Evolutionary conservation across 2,113 vertebrate genomes (phyloP), one percentile per base, ranked within the genome.

Genomic region (Bujurquina vittata): DNA sequence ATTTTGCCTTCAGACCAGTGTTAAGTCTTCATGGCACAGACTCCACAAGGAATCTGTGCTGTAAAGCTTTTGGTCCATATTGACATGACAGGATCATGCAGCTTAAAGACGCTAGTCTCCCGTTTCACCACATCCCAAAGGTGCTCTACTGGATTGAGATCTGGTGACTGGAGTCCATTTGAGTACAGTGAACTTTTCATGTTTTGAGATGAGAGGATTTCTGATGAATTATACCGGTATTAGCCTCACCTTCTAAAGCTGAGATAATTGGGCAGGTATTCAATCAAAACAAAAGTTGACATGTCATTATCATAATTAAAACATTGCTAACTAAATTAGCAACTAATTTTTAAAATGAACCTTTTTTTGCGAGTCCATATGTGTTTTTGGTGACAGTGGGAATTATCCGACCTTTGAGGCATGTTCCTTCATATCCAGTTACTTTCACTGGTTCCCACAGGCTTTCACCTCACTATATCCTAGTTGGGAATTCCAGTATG

Each of bases 401-500:
- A 85, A 75, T 40, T 14, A 7, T 54, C 22, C 6, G 84, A 80
- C 84, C 77, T 77, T 72, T 87, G 75, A 87, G 80, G 67, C 79
- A 83, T 88, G 56, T n/a, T 37, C 80, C 46, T 20, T 9, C 43
- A 84, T 87, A 88, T 91, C 80, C 79, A 57, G 85, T 89, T 88
- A 75, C 89, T 77, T 59, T 46, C 46, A 29, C 61, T 75, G 81
- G 77, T 88, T 92, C 89, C 85, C 90, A 84, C 89, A 79, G 77
- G 18, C 79, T 65, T 87, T 59, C 56, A n/a, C 79, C 76, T 75
- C 63, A 10, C 72, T 56, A 17, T 49, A 62, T 91, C 74, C 82
- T 81, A 58, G 77, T 81, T 40, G 26, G 82, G 75, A 88, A 93
- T 91, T 90, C 87, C 83, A 86, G 43, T 60, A 56, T 88, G 84